Evolutionary conservation across 2,797 vertebrate species (phyloP).

Genomic region (Myoxocephalus aenaeus): DNA sequence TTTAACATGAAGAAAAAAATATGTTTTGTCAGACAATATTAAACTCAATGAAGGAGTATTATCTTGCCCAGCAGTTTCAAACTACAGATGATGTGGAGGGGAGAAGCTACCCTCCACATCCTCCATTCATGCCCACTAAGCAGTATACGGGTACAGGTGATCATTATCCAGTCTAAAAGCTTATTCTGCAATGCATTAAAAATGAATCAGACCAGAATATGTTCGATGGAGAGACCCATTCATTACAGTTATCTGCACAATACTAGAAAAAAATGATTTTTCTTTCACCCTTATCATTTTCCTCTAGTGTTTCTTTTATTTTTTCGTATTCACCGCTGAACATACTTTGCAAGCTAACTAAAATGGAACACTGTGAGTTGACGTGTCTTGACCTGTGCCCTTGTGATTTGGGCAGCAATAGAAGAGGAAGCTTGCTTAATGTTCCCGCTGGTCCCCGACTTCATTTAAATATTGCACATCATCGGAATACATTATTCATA

Average conservation of each 20-base stretch:
- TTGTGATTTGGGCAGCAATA: conserved; percentile 35
- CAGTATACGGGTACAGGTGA: conserved; percentile 48
- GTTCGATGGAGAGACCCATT: conserved; percentile 55
- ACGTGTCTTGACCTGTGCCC: conserved; percentile 45
- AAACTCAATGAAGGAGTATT: conserved; percentile 9
- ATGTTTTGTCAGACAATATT: too few relatives aligned
- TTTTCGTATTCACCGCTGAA: conserved; percentile 6
- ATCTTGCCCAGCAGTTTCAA: conserved; percentile 22
- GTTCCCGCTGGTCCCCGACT: conserved; percentile 29
- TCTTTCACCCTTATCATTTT: conserved; percentile 47
- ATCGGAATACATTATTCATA: conserved; percentile 78
- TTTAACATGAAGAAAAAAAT: too few relatives aligned
- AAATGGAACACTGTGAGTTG: conserved; percentile 32
- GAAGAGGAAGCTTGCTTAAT: conserved; percentile 17
- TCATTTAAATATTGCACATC: conserved; percentile 66
- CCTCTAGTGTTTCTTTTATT: conserved; percentile 6
- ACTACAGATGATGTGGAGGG: conserved; percentile 30
- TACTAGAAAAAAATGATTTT: conserved; percentile 37
- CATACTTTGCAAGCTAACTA: conserved; percentile 29
- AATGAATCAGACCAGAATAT: conserved; percentile 55
- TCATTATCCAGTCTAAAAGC: conserved; percentile 49
- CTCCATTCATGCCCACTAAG: conserved; percentile 45
- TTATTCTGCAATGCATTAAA: conserved; percentile 63
- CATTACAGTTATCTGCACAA: conserved; percentile 61
- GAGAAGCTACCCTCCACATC: conserved; percentile 24